These are phyloP conservation scores for Microplitis manilae DNA, from an alignment of 2,888 invertebrate genomes.

Conservation along the genomic window DNA sequence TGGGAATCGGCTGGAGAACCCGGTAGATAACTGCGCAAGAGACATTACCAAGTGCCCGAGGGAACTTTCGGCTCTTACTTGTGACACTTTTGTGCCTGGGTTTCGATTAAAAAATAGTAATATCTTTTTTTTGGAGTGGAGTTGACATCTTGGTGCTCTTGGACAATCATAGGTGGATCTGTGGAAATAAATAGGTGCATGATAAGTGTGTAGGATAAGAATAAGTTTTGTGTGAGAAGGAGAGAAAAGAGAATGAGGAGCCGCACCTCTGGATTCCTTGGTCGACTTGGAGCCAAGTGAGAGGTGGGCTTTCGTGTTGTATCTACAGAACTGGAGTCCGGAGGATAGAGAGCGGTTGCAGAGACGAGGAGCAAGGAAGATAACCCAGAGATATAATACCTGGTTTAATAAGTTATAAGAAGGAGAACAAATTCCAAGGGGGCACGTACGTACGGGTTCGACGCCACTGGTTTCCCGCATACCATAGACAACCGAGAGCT, in stretches of 20 bases:
- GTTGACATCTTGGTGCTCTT: no score
- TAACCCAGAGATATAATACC: constrained; percentile 29
- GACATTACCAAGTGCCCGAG: constrained; percentile 7
- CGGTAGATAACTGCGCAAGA: constrained; percentile 23
- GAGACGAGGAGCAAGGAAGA: constrained; percentile 3
- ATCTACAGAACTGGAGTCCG: neutral
- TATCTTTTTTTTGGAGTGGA: no score
- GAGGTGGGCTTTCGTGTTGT: constrained; percentile 28
- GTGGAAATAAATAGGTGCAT: neutral
- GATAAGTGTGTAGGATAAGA: neutral
- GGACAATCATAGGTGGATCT: neutral
- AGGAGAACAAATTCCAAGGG: constrained; percentile 49
- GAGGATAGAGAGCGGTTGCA: neutral
- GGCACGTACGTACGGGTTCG: constrained; percentile 46
- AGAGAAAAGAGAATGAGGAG: constrained; percentile 21
- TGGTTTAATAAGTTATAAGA: constrained; percentile 42
- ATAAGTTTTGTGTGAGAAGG: constrained; percentile 4
- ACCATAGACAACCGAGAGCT: constrained; percentile 49
- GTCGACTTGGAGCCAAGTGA: constrained; percentile 28
- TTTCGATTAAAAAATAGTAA: neutral
- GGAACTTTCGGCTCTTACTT: neutral
- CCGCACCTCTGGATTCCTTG: constrained; percentile 43
- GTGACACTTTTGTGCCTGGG: neutral
- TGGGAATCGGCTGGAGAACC: neutral
- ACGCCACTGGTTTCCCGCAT: constrained; percentile 56